Base-by-base conservation (phyloP, 2,888 invertebrate genomes). In the Parthenolecanium corni region DNA sequence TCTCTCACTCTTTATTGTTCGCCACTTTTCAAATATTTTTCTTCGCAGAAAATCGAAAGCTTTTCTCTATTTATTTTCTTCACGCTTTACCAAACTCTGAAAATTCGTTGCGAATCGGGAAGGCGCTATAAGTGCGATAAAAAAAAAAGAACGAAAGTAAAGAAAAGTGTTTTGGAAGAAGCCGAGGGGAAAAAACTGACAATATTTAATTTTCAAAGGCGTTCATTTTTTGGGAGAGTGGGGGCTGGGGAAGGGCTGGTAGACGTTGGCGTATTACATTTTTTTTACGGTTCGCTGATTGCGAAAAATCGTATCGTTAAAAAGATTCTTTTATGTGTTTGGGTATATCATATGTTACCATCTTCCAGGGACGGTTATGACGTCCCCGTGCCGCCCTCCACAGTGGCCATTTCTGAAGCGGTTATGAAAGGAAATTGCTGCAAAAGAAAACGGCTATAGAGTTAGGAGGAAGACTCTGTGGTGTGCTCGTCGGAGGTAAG, bases 271-370 rank as follows among this genome's bases (percentile, higher is more conserved):
- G 53, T 40, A 23, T 53, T 53, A 53, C 36, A 21, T 18, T 53
- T 53, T 31, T 53, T 53, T 40, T 40, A 53, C 53, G 38, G 53
- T 53, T 53, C 53, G 36, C 53, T 40, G 53, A 53, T 53, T 53
- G 53, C 53, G 53, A 53, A 53, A 53, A 53, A 53, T 53, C 53
- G 40, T 53, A 53, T 53, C 38, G 53, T 53, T 53, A 53, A 53
- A 31, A 53, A 53, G 53, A 53, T 53, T 53, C 53, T 53, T 53
- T 53, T 53, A 53, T 53, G 53, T 53, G 53, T 53, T 53, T 53
- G 20, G 40, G 53, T 21, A 23, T 53, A 53, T 53, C 53, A 53
- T 53, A 53, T 53, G 53, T 53, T 53, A 53, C 53, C 40, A 53
- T 53, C 53, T 53, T 53, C 40, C 9, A 6, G 53, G 53, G 21